These are phyloP conservation scores for Cisticola juncidis DNA, from an alignment of 2,113 vertebrate genomes.

Conservation along the genomic window DNA sequence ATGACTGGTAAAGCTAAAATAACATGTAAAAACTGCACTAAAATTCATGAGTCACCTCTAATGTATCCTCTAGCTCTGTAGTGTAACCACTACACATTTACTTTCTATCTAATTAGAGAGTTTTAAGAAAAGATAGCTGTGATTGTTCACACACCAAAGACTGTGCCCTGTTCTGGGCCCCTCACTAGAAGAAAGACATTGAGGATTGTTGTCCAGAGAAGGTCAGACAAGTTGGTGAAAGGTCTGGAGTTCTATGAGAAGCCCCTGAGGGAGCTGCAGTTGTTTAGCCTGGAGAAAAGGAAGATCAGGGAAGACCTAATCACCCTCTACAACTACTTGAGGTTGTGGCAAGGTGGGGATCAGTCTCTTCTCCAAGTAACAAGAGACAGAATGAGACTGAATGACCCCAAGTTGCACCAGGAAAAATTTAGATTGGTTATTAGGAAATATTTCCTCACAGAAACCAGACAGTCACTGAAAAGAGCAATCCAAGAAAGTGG, in stretches of 20 bases:
- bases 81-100: not conserved
- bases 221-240: not conserved
- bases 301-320: not conserved
- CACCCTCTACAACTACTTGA: not conserved
- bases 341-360: accelerated
- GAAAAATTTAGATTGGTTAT: not conserved
- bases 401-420: accelerated
- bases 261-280: not conserved
- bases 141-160: accelerated
- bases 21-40: not conserved
- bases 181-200: not conserved
- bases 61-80: not conserved
- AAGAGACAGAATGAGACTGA: not conserved
- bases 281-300: not conserved
- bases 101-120: not conserved
- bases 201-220: not conserved
- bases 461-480: not conserved
- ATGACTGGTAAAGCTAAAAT: not conserved
- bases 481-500: not conserved
- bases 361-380: not conserved
- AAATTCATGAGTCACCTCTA: not conserved
- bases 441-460: not conserved
- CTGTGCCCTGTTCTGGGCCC: not conserved
- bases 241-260: not conserved
- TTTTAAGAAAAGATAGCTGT: not conserved